phyloP scores from a whole-genome alignment of 1,140 invertebrate species.

The Drosophila sp. region DNA sequence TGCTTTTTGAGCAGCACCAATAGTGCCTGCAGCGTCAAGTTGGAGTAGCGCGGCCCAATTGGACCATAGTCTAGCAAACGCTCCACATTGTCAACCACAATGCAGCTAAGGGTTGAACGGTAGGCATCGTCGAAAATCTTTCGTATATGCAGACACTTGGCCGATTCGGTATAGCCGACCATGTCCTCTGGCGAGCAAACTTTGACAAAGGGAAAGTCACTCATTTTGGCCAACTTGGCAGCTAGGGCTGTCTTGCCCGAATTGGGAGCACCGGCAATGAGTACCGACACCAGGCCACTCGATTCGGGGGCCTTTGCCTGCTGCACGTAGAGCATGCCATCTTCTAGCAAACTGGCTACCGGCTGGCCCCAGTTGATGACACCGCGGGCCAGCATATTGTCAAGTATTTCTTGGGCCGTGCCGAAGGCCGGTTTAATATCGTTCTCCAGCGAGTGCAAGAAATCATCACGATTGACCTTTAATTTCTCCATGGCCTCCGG shows the following conservation, averaged over 20 bases:
- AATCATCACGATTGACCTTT: slow-evolving; percentile 93
- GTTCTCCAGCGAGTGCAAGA: slow-evolving; percentile 97
- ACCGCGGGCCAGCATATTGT: slow-evolving; percentile 92
- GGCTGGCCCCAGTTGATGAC: slow-evolving; percentile 97
- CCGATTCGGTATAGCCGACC: slow-evolving; percentile 98
- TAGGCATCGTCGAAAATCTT: slow-evolving; percentile 99
- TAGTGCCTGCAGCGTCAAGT: slow-evolving; percentile 97
- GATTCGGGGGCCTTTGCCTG: slow-evolving; percentile 92
- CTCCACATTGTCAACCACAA: slow-evolving; percentile 99
- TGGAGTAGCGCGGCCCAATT: slow-evolving; percentile 98
- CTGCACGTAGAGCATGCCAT: slow-evolving; percentile 95
- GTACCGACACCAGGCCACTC: slow-evolving; percentile 93
- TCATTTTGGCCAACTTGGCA: slow-evolving; percentile 96
- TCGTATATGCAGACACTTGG: slow-evolving; percentile 97
- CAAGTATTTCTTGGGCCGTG: slow-evolving; percentile 92
- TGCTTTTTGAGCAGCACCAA: slow-evolving; percentile 97
- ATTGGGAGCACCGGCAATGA: slow-evolving; percentile 96
- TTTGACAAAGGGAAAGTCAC: slow-evolving; percentile 99
- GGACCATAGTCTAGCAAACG: slow-evolving; percentile 98
- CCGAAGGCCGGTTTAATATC: slow-evolving; percentile 99
- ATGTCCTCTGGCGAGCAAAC: slow-evolving; percentile 99
- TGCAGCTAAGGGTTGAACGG: slow-evolving; percentile 96
- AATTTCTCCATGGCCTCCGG: slow-evolving; percentile 98
- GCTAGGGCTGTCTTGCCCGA: slow-evolving; percentile 98
- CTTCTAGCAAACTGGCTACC: slow-evolving; percentile 93